These are phyloP conservation scores for Trimorus sp. DNA, from an alignment of 2,888 invertebrate genomes.

Conservation along the genomic window DNA sequence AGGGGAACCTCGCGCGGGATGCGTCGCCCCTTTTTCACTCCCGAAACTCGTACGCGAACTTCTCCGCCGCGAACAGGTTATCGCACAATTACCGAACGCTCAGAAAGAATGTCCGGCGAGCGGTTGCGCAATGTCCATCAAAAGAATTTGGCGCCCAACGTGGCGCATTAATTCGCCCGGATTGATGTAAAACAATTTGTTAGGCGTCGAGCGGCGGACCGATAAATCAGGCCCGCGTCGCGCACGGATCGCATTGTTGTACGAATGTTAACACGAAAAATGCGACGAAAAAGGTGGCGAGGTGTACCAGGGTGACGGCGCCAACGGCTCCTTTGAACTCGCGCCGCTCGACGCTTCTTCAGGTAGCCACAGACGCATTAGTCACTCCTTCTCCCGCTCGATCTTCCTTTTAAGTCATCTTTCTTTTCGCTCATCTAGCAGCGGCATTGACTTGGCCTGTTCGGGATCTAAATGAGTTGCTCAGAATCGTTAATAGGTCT, in stretches of 20 bases:
- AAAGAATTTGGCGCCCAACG: constrained; percentile 11
- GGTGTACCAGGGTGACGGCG: constrained; percentile 76
- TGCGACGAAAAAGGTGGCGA: constrained; percentile 71
- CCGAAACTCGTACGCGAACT: no score
- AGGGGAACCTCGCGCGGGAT: no score
- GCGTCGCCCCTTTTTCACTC: no score
- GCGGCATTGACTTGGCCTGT: constrained; percentile 62
- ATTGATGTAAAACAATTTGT: constrained; percentile 60
- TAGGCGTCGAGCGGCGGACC: constrained; percentile 25
- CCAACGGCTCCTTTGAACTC: constrained; percentile 80
- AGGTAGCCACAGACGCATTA: constrained; percentile 82
- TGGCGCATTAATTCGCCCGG: constrained; percentile 26
- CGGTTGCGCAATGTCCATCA: no score
- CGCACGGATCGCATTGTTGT: constrained; percentile 47
- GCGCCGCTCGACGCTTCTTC: constrained; percentile 78
- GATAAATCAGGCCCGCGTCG: constrained; percentile 50
- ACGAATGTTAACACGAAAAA: constrained; percentile 62
- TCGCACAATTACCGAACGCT: no score
- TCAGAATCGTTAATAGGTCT: constrained; percentile 78
- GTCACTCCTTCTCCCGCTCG: constrained; percentile 78
- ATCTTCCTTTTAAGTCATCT: constrained; percentile 67
- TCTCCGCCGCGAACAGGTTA: no score
- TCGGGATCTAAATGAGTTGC: constrained; percentile 79
- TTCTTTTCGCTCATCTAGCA: constrained; percentile 66
- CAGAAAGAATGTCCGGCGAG: no score